Percentiles rank a stretch among this genome's conserved stretches.
Conservation (phyloP, 1,140 invertebrate genomes). For the Metaphire vulgaris region DNA sequence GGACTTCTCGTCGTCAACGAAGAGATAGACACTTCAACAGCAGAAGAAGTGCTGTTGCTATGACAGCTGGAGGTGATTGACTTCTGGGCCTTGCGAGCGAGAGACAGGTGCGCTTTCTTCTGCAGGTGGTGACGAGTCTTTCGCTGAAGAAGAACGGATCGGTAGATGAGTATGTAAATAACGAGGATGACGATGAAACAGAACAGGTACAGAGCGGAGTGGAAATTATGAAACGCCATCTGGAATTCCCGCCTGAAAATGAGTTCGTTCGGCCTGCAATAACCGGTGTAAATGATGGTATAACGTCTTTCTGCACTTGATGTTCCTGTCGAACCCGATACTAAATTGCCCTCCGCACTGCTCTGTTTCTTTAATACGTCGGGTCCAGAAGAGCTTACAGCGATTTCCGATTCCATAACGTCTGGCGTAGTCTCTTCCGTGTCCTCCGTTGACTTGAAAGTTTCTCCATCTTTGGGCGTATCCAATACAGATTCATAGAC, state of each 20-base stretch:
- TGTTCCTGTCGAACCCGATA: no score
- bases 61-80: conserved; percentile 26
- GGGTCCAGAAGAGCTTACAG: no score
- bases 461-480: no score
- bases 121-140: conserved; percentile 14
- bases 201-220: conserved; percentile 24
- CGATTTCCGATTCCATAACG: no score
- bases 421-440: no score
- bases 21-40: no score
- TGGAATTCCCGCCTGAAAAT: conserved; percentile 20
- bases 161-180: conserved; percentile 31
- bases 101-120: conserved; percentile 28
- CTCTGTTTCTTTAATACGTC: no score
- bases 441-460: no score
- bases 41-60: no score
- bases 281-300: background rate
- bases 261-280: conserved; percentile 11
- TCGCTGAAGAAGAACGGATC: conserved; percentile 24
- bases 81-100: conserved; percentile 13
- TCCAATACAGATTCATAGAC: no score
- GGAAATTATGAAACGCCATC: conserved; percentile 29
- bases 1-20: background rate
- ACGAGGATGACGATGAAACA: conserved; percentile 30
- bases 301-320: no score
- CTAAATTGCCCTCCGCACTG: no score